These are phyloP conservation scores for Rallus crepitans DNA, from an alignment of 2,797 vertebrate species.

Conservation along the genomic window DNA sequence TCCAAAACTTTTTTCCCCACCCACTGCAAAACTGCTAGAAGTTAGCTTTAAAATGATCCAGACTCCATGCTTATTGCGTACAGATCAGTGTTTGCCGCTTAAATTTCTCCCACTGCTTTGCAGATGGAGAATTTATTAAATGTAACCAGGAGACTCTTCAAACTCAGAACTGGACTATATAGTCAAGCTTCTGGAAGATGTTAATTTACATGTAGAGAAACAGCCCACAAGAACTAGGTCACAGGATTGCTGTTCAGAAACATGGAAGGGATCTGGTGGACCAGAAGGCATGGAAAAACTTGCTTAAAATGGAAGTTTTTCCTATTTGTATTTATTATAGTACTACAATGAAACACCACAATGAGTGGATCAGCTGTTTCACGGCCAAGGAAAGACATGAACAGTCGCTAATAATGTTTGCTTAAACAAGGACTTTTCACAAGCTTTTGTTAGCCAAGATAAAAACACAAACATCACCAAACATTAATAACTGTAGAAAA, in stretches of 20 bases:
- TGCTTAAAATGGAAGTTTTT: conserved; percentile 27
- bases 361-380: neutral
- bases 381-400: conserved; percentile 3
- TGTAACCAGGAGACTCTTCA: neutral
- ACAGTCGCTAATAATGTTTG: neutral
- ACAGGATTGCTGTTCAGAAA: neutral
- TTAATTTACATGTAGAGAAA: neutral
- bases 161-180: neutral
- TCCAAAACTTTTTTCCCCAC: neutral
- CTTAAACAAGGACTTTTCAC: neutral
- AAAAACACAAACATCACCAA: neutral
- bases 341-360: conserved; percentile 14
- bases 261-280: neutral
- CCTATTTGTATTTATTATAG: neutral
- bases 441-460: neutral
- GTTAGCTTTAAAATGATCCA: neutral
- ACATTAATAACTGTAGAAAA: conserved; percentile 1
- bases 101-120: neutral
- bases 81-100: neutral
- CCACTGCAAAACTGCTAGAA: neutral
- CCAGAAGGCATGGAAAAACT: conserved; percentile 32
- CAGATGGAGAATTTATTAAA: neutral
- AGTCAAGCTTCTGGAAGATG: neutral
- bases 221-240: conserved; percentile 43
- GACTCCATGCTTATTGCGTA: neutral